Conservation (phyloP, 2,797 vertebrate genomes). For the Onychomys leucogaster region DNA sequence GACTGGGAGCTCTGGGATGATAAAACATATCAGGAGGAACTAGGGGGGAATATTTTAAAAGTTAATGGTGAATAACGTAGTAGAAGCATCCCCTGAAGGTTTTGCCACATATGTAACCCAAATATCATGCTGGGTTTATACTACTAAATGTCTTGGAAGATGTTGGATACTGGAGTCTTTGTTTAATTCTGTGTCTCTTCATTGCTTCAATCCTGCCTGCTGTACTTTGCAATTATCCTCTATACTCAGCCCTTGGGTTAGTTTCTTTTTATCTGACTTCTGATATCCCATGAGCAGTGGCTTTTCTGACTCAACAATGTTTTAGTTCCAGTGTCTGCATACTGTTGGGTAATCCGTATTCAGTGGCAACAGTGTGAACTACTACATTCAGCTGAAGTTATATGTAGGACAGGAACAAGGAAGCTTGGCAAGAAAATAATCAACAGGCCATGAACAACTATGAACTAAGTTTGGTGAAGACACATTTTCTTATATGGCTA, state of each 20-base stretch:
- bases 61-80: slow-evolving; percentile 77
- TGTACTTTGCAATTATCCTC: slow-evolving; percentile 76
- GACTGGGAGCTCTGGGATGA: not conserved
- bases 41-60: slow-evolving; percentile 74
- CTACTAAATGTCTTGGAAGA: not conserved
- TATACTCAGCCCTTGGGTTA: slow-evolving; percentile 63
- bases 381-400: slow-evolving; percentile 72
- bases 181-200: slow-evolving; percentile 65
- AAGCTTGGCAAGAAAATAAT: slow-evolving; percentile 58
- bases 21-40: not conserved
- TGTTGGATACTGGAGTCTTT: slow-evolving; percentile 71
- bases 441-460: slow-evolving; percentile 52
- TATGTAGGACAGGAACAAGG: slow-evolving; percentile 74
- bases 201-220: slow-evolving; percentile 58
- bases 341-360: slow-evolving; percentile 66
- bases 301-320: slow-evolving; percentile 74
- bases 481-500: not conserved
- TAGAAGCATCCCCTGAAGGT: slow-evolving; percentile 56
- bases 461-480: slow-evolving; percentile 64
- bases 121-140: not conserved
- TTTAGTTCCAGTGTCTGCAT: slow-evolving; percentile 76
- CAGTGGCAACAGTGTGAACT: slow-evolving; percentile 42
- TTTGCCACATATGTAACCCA: slow-evolving; percentile 20
- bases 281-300: slow-evolving; percentile 68
- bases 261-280: slow-evolving; percentile 66